These are phyloP conservation scores for Macrosteles quadrilineatus DNA, from an alignment of 1,140 invertebrate genomes.

Conservation along the genomic window DNA sequence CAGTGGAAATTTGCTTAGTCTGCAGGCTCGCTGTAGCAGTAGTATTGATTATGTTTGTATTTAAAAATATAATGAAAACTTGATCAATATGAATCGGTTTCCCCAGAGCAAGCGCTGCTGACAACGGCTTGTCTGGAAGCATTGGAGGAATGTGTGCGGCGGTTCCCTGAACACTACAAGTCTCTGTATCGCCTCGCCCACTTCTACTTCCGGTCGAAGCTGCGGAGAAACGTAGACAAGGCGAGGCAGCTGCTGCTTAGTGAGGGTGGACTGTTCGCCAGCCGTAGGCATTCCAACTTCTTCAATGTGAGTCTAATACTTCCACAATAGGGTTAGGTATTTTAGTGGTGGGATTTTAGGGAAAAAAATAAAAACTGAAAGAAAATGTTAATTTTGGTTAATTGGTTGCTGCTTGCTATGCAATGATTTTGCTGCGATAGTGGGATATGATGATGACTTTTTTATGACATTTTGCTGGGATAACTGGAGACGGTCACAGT, in stretches of 20 bases:
- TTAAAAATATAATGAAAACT: too few species aligned
- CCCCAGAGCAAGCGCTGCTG: slow-evolving; percentile 52
- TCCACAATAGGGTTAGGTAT: background rate
- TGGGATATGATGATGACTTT: too few species aligned
- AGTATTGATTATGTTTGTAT: too few species aligned
- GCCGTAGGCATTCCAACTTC: slow-evolving; percentile 82
- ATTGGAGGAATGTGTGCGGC: slow-evolving; percentile 77
- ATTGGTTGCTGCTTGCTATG: too few species aligned
- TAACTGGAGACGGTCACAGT: too few species aligned
- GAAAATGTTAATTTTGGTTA: too few species aligned
- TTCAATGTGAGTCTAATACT: slow-evolving; percentile 84
- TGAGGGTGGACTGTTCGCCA: slow-evolving; percentile 78
- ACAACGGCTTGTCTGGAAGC: slow-evolving; percentile 68
- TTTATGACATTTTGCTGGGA: too few species aligned
- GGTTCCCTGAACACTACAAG: slow-evolving; percentile 92
- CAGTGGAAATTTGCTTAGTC: too few species aligned
- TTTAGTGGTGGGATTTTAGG: slow-evolving; percentile 6
- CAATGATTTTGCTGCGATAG: too few species aligned
- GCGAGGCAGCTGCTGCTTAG: slow-evolving; percentile 72
- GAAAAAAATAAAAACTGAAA: too few species aligned
- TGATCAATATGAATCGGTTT: too few species aligned
- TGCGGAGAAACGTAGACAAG: slow-evolving; percentile 64
- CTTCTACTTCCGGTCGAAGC: slow-evolving; percentile 76
- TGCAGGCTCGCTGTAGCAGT: too few species aligned
- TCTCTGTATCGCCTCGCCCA: slow-evolving; percentile 85